Base-by-base conservation (phyloP, 64 coral and sea anemone species). In the Stylophora pistillata region DNA sequence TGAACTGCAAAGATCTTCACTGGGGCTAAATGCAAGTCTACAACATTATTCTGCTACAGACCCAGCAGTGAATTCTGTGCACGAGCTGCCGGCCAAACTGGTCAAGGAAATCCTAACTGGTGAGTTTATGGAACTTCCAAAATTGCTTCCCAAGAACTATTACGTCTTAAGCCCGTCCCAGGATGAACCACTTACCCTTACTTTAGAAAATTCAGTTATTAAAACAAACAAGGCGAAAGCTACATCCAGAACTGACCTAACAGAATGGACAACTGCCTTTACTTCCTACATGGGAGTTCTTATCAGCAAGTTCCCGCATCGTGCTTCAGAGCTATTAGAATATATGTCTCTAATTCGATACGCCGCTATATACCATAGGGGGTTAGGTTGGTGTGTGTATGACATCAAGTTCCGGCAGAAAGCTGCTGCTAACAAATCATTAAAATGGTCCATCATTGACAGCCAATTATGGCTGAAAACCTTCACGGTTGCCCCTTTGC, bases 71-170 rank as follows among this genome's bases (percentile, higher is more conserved):
- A 55, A 78, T 78, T 78, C 76, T 15, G 27, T 32, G 55, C 76
- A 60, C 55, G 28, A 78, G 76, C 76, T 78, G 54, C 76, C 76
- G 10, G 76, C 55, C 55, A 78, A 78, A 78, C 76, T 78, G 53
- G 76, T 78, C 55, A 78, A 58, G 41, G 27, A 78, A 13, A 60
- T 78, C 76, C 76, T 59, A n/a, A 58, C 53, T 28, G 76, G n/a
- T n/a, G n/a, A n/a, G n/a, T n/a, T n/a, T n/a, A n/a, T n/a, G n/a
- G 72, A 74, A 47, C 14, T 30, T 0, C 32, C 70, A 25, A 72
- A 30, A 72, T 27, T 72, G 28, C 15, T 30, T 9, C 70, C 70
- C 3, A 72, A 72, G n/a, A 30, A 32, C 70, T 72, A 30, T 72
- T 30, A 68, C 21, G 18, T n/a, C 17, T 23, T 68, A 18, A 16